phyloP scores from a whole-genome alignment of 2,113 vertebrate species.

The Etia nguti region DNA sequence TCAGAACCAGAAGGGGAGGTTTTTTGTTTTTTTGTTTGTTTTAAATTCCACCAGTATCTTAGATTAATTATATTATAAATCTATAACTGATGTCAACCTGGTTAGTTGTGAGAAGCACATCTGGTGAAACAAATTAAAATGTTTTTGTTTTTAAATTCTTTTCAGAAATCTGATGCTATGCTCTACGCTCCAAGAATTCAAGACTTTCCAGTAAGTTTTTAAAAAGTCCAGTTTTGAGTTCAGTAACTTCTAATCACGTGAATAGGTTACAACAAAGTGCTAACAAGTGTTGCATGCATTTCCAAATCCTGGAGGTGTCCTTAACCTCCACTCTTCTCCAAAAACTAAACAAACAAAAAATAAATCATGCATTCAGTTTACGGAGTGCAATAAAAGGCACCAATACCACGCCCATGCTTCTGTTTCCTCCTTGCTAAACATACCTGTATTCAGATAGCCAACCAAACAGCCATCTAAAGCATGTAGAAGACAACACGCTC shows the following conservation, averaged over 20 bases:
- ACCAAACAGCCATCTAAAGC: background rate
- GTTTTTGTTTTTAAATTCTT: background rate
- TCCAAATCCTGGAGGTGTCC: background rate
- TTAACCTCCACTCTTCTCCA: background rate
- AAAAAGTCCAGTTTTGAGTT: background rate
- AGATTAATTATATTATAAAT: too few species aligned
- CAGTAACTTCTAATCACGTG: background rate
- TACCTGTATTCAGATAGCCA: background rate
- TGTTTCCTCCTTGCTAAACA: background rate
- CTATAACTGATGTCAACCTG: background rate
- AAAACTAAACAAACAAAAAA: background rate
- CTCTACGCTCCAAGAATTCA: slow-evolving; percentile 54
- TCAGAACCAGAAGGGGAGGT: background rate
- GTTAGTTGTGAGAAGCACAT: background rate
- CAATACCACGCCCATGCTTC: background rate
- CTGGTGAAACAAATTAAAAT: background rate
- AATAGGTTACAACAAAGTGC: background rate
- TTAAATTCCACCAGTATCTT: background rate
- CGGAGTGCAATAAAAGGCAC: background rate
- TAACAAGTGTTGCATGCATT: background rate
- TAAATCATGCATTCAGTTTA: background rate
- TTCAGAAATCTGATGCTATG: slow-evolving; percentile 59
- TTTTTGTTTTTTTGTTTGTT: accelerated
- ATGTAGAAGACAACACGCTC: background rate
- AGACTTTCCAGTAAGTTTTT: slow-evolving; percentile 45